Conservation (phyloP, 2,113 vertebrate genomes). For the Odontesthes bonariensis region DNA sequence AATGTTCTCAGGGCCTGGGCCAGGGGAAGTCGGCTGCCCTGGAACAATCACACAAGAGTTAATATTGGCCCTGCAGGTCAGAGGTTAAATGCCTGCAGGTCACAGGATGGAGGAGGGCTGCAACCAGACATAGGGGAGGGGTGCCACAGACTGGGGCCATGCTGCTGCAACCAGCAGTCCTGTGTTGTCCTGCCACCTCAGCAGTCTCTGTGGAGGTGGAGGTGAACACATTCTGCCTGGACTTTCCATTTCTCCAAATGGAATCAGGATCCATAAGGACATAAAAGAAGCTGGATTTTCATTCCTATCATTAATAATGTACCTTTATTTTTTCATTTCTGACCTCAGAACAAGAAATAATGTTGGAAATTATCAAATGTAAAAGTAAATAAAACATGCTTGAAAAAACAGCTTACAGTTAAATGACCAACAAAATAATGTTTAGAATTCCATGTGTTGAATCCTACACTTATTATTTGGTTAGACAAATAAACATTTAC, state of each 20-base stretch:
- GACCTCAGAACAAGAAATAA: no score
- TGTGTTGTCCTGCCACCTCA: constrained; percentile 50
- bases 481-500: no score
- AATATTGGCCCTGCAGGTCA: constrained; percentile 80
- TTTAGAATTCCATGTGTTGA: no score
- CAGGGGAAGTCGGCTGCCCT: constrained; percentile 76
- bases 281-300: neutral
- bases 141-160: constrained; percentile 35
- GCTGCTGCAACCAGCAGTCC: constrained; percentile 15
- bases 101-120: constrained; percentile 73
- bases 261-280: neutral
- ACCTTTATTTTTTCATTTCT: no score
- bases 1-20: constrained; percentile 81
- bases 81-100: constrained; percentile 79
- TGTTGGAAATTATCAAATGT: no score
- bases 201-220: constrained; percentile 30
- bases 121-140: constrained; percentile 60
- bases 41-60: constrained; percentile 81
- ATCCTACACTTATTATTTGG: no score
- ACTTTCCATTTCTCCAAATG: constrained; percentile 1
- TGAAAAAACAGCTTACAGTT: no score
- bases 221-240: neutral
- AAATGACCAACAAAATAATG: no score
- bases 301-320: no score
- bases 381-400: no score